phyloP scores from a whole-genome alignment of 2,888 invertebrate genomes.

The Hartigia nigra region DNA sequence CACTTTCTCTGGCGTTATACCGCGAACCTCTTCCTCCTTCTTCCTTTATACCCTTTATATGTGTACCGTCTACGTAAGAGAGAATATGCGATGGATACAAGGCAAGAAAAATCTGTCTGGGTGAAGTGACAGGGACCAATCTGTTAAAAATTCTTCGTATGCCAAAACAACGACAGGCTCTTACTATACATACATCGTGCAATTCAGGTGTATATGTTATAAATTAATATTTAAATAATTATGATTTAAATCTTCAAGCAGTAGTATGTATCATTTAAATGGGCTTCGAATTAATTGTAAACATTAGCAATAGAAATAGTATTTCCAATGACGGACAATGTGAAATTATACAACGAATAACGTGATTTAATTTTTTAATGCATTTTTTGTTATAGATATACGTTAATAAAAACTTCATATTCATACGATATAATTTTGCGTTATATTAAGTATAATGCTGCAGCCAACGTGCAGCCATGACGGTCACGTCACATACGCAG shows the following conservation, averaged over 20 bases:
- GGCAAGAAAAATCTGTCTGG: background rate
- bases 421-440: too few species aligned
- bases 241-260: background rate
- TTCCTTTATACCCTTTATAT: background rate
- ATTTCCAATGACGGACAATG: too few species aligned
- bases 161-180: background rate
- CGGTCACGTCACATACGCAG: background rate
- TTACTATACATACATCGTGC: background rate
- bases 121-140: background rate
- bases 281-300: too few species aligned
- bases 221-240: background rate
- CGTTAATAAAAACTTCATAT: background rate
- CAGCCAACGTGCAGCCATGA: background rate
- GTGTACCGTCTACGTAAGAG: background rate
- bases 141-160: background rate
- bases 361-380: background rate
- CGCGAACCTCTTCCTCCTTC: background rate
- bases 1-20: conserved; percentile 8
- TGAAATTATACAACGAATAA: background rate
- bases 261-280: background rate
- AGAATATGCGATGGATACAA: background rate
- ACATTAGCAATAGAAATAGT: too few species aligned
- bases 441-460: background rate
- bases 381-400: background rate
- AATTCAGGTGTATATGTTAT: background rate